Base-by-base conservation (phyloP, 2,888 invertebrate species). In the Amphipyra tragopoginis region DNA sequence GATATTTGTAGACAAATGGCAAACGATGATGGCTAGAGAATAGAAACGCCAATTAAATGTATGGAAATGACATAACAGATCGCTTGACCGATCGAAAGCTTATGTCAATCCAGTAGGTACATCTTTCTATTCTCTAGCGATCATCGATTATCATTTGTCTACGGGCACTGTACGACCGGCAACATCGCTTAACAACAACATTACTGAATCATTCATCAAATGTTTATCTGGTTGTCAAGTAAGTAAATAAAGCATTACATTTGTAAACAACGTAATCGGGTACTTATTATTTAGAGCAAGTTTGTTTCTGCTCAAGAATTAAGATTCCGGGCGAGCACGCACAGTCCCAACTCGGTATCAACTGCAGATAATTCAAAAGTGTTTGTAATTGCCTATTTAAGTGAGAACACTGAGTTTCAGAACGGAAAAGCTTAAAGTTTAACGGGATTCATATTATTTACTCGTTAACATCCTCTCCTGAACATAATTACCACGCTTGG, bases 381-480 rank as follows among this genome's bases (percentile, higher is more conserved):
- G 34, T 54, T 55, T 62, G 44, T 58, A 62, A 67, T 45, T 51
- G 58, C 36, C 44, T 52, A 47, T 59, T 62, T 29, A 67, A 55
- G 49, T 49, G 52, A 58, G 59, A 55, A 55, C 47, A 59, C 51
- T 33, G 43, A 48, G 51, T 45, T 59, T 47, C 11, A 26, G 14
- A 51, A 59, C 55, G 52, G 15, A 50, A 36, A 26, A 39, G 38
- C 47, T 50, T 50, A 39, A 39, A 6, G 45, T 15, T 14, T 21
- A 44, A 44, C 36, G 26, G 29, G 2, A 29, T 29, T 29, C 5
- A 29, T 7, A 29, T 29, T 29, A 2, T 3, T 21, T 21, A 3
- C n/a, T n/a, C n/a, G n/a, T n/a, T n/a, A n/a, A n/a, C 21, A 21
- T 1, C 21, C 21, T 2, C 21, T 21, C 2, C 21, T 3, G 21